Percentiles rank a stretch among this genome's conserved stretches.
Conservation (phyloP, 2,888 invertebrate species). For the Candidula unifasciata region DNA sequence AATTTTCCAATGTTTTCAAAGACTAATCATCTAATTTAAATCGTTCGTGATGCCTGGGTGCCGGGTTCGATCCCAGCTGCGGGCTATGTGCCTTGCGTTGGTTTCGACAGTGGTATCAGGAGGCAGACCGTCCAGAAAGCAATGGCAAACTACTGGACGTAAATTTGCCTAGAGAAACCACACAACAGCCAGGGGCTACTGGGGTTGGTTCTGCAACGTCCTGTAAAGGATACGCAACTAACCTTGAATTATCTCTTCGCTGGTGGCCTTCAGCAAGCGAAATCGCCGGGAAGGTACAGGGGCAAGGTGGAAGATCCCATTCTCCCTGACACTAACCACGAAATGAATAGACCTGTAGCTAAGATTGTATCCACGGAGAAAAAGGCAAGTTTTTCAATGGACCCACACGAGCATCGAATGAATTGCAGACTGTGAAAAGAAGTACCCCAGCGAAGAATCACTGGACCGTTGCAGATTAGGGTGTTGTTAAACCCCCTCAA, state of each 20-base stretch:
- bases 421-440: conserved; percentile 34
- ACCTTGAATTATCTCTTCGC: neutral
- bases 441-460: conserved; percentile 11
- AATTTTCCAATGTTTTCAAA: no score
- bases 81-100: no score
- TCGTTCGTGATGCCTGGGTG: no score
- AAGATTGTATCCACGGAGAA: conserved; percentile 28
- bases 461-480: conserved; percentile 23
- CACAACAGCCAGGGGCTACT: no score
- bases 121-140: no score
- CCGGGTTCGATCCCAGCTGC: no score
- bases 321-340: conserved; percentile 19
- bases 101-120: no score
- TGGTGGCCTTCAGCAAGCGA: neutral
- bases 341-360: conserved; percentile 18
- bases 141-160: no score
- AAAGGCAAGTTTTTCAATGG: conserved; percentile 40
- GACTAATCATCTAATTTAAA: no score
- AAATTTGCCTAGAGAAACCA: no score
- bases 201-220: no score
- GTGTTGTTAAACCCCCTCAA: conserved; percentile 16
- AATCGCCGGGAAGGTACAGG: neutral
- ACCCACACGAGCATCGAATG: conserved; percentile 35
- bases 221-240: no score
- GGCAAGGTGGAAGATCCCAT: neutral